A percentile compares a stretch with the other conserved stretches of the same genome.
These are phyloP conservation scores for Apistogramma diplotaenia DNA, from an alignment of 2,113 vertebrate genomes.

Conservation along the genomic window DNA sequence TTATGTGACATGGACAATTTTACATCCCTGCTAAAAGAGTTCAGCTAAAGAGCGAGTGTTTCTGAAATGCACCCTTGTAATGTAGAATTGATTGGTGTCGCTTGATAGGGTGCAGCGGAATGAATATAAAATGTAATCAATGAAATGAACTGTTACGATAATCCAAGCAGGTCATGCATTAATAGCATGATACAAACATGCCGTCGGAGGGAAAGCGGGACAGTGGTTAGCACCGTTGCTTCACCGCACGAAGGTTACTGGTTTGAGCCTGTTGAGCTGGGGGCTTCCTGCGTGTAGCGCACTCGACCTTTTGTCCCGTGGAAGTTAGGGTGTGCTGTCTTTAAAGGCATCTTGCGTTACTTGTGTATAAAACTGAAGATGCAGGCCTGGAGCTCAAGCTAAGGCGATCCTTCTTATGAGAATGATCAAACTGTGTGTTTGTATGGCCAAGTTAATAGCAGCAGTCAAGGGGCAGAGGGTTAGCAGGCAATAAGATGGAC, in stretches of 20 bases:
- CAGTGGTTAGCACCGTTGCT: background rate
- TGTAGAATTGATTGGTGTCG: background rate
- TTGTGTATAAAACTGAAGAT: conserved; percentile 11
- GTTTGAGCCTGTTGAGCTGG: background rate
- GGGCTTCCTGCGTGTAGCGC: background rate
- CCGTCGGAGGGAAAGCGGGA: background rate
- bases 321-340: background rate
- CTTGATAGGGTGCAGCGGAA: background rate
- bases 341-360: background rate
- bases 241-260: background rate
- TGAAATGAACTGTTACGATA: background rate
- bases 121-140: background rate
- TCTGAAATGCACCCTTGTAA: conserved; percentile 4
- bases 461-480: conserved; percentile 28
- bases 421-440: background rate
- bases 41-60: conserved; percentile 7
- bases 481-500: conserved; percentile 39
- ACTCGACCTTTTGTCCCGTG: background rate
- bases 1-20: conserved; percentile 24
- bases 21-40: background rate
- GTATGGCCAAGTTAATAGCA: conserved; percentile 42
- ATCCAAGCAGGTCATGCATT: background rate
- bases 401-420: conserved; percentile 24
- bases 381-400: background rate
- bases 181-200: background rate